Percentiles rank a stretch among this genome's conserved stretches.
Conservation (phyloP, 1,140 invertebrate species). For the Drosophila baimaii region DNA sequence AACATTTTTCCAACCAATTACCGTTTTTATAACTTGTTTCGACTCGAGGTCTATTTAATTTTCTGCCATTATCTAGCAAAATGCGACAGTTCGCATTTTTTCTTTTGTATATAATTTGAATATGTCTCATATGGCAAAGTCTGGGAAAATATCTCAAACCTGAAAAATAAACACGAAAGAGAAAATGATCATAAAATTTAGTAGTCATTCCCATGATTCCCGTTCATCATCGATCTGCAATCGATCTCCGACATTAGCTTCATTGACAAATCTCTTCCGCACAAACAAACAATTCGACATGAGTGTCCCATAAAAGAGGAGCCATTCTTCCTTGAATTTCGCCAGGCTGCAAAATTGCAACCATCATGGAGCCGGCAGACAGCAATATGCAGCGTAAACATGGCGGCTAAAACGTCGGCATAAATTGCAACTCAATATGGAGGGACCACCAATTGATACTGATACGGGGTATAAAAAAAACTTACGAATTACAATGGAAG, state of each 20-base stretch:
- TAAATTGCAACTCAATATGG: slow-evolving; percentile 60
- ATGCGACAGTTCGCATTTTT: slow-evolving; percentile 3
- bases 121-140: neutral
- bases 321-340: slow-evolving; percentile 37
- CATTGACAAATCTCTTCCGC: slow-evolving; percentile 11
- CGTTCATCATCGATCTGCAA: slow-evolving; percentile 8
- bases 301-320: slow-evolving; percentile 26
- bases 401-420: slow-evolving; percentile 64
- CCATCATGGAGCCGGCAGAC: slow-evolving; percentile 25
- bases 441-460: slow-evolving; percentile 6
- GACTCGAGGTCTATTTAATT: slow-evolving; percentile 14
- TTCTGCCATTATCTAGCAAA: slow-evolving; percentile 7
- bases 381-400: slow-evolving; percentile 56
- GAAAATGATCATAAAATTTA: neutral
- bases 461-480: neutral
- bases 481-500: neutral
- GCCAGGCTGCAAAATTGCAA: slow-evolving; percentile 26
- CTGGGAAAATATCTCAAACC: neutral
- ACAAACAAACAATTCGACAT: slow-evolving; percentile 37
- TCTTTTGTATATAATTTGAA: neutral
- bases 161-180: neutral
- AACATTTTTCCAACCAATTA: slow-evolving; percentile 13
- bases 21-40: slow-evolving; percentile 9
- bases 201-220: slow-evolving; percentile 2
- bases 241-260: slow-evolving; percentile 34